These are phyloP conservation scores for Hylomyscus alleni DNA, from an alignment of 2,797 vertebrate species.

Conservation along the genomic window DNA sequence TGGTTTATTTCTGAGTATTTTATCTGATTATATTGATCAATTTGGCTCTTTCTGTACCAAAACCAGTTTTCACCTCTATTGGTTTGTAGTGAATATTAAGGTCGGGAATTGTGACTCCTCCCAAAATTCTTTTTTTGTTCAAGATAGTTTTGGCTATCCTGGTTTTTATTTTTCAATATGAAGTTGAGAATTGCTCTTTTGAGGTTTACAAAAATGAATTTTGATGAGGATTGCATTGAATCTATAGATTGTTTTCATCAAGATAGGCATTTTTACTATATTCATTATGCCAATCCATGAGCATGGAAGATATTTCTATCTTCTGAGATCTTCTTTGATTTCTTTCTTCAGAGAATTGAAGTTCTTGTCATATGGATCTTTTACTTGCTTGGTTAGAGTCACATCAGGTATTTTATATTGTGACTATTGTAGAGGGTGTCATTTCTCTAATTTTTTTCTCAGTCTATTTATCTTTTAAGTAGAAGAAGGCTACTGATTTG, in stretches of 20 bases:
- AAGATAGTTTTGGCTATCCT: background rate
- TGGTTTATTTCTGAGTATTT: background rate
- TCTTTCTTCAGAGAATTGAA: background rate
- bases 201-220: background rate
- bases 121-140: background rate
- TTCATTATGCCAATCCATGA: too few relatives aligned
- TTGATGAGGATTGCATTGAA: too few relatives aligned
- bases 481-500: too few relatives aligned
- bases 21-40: background rate
- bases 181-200: background rate
- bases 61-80: background rate
- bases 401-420: too few relatives aligned
- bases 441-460: too few relatives aligned
- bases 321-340: too few relatives aligned
- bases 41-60: background rate
- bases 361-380: background rate
- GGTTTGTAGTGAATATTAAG: background rate
- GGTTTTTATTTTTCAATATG: background rate
- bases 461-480: too few relatives aligned
- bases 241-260: too few relatives aligned
- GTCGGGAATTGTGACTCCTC: background rate
- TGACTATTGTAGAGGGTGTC: too few relatives aligned
- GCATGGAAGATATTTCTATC: too few relatives aligned
- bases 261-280: too few relatives aligned
- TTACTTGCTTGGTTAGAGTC: background rate